These are phyloP conservation scores for Catamblyrhynchus diadema DNA, from an alignment of 2,797 vertebrate genomes.

Conservation along the genomic window DNA sequence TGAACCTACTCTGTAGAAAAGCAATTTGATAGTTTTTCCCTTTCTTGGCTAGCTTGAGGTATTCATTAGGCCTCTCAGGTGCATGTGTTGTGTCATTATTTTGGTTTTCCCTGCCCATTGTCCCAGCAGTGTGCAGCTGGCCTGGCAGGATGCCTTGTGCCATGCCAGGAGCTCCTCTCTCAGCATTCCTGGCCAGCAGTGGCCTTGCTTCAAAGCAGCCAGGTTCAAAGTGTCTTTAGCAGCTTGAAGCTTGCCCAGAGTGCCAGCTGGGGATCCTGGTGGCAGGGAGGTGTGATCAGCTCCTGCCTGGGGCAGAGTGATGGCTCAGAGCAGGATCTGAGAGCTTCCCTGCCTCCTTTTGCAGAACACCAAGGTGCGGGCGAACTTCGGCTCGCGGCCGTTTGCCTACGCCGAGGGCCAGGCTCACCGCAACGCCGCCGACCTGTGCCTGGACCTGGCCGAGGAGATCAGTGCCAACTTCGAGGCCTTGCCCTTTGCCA, in stretches of 20 bases:
- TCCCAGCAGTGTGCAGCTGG: neutral
- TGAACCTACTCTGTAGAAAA: neutral
- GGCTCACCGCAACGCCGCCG: constrained; percentile 94
- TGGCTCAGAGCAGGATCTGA: neutral
- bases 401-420: constrained; percentile 96
- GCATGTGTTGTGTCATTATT: neutral
- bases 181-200: neutral
- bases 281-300: neutral
- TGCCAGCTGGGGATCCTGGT: neutral
- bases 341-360: neutral
- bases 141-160: neutral
- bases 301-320: neutral
- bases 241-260: neutral
- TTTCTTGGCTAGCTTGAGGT: neutral
- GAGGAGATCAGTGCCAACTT: constrained; percentile 99
- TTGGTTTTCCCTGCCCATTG: neutral
- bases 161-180: neutral
- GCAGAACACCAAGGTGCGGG: constrained; percentile 96
- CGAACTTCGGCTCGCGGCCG: constrained; percentile 91
- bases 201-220: neutral
- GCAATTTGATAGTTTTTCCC: neutral
- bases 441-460: constrained; percentile 93
- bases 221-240: neutral
- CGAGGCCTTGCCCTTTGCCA: constrained; percentile 96
- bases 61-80: neutral